These are phyloP conservation scores for Rhodinocichla rosea DNA, from an alignment of 2,113 vertebrate genomes.

Conservation along the genomic window DNA sequence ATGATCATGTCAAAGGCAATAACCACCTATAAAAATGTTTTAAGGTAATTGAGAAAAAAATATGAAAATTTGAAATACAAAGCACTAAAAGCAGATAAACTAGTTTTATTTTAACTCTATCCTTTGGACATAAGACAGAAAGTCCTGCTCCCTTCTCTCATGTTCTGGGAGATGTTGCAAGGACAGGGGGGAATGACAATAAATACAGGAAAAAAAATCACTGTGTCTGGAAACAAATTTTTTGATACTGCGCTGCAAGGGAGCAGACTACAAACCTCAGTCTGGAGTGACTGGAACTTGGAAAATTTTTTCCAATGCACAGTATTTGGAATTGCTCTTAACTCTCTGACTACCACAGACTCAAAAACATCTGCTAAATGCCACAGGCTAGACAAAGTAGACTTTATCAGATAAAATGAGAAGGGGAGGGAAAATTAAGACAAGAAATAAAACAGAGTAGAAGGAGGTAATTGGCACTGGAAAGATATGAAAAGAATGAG, in stretches of 20 bases:
- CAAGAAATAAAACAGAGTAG: background rate
- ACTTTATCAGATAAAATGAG: background rate
- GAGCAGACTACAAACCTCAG: background rate
- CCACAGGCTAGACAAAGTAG: background rate
- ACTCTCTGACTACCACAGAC: background rate
- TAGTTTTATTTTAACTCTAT: background rate
- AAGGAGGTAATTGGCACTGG: background rate
- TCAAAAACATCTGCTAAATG: background rate
- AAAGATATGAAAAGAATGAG: background rate
- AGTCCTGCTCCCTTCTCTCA: rapidly evolving
- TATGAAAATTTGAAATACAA: background rate
- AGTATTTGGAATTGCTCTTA: background rate
- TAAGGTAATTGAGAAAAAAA: background rate
- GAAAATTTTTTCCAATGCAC: background rate
- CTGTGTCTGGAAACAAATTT: background rate
- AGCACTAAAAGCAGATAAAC: background rate
- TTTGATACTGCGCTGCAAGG: background rate
- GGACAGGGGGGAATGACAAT: rapidly evolving
- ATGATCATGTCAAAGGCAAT: background rate
- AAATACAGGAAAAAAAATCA: background rate
- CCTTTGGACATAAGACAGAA: background rate
- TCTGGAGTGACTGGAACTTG: background rate
- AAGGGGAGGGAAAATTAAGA: background rate
- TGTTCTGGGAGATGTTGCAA: background rate
- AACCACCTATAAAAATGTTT: background rate